Base-by-base conservation (phyloP, 64 coral and sea anemone genomes). In the Montipora sp. region DNA sequence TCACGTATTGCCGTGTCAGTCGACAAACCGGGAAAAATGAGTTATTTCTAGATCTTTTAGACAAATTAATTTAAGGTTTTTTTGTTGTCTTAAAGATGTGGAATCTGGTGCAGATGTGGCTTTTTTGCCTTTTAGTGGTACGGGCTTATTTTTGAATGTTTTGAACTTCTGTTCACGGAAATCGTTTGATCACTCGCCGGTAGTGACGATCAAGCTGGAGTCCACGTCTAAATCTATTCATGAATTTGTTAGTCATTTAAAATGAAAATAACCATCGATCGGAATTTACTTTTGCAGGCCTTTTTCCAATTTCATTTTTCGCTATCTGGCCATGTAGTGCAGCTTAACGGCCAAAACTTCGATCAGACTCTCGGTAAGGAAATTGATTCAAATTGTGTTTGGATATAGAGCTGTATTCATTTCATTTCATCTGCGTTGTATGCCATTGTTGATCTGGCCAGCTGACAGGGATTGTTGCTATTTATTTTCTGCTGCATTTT, bases 1-100 rank as follows among this genome's bases (percentile, higher is more conserved):
- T 96, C 89, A 80, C 46, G 55, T 43, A 4, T 87, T 87, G 95
- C 95, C 92, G 95, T 96, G 95, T 96, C 95, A 96, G 90, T 84
- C 53, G 43, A 46, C 50, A n/a, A 55, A 44, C 66, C 78, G 68
- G 92, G 92, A 96, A 89, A 96, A 71, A 87, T 87, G 55, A 77
- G 55, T 59, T 68, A 68, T 91, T 48, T 69, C 44, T 89, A 55
- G 73, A 7, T 80, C 16, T 20, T 18, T 73, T 75, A 22, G n/a
- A 58, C 77, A 73, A 80, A 81, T 90, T 75, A 82, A 70, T 91
- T 93, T n/a, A 44, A 36, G 23, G 22, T 58, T n/a, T 86, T 36
- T 36, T 59, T 78, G 77, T 92, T 90, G 76, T 91, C 80, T 63
- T 63, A 83, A 90, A 93, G 74, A 96, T 96, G 95, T 53, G 65